These are phyloP conservation scores for Lepidurus arcticus DNA, from an alignment of 1,140 invertebrate genomes.

Conservation along the genomic window DNA sequence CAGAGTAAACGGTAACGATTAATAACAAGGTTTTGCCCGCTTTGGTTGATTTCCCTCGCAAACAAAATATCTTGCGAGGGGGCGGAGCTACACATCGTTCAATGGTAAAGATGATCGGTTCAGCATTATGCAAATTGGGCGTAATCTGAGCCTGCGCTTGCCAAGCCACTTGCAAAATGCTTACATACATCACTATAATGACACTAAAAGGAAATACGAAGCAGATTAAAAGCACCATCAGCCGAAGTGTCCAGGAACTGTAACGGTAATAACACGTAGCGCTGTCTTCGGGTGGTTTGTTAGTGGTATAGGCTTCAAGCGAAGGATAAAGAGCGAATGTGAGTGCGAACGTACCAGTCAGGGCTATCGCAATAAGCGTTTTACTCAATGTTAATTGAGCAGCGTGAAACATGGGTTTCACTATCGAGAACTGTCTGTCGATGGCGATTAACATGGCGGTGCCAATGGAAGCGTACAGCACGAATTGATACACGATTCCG, in stretches of 20 bases:
- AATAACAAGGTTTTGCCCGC: conserved; percentile 28
- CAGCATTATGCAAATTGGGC: background rate
- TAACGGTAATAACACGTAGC: background rate
- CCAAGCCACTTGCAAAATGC: conserved; percentile 31
- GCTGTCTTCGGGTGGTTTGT: background rate
- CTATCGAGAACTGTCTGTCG: conserved; percentile 26
- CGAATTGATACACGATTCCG: conserved; percentile 23
- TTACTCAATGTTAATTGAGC: conserved; percentile 5
- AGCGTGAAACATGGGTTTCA: conserved; percentile 24
- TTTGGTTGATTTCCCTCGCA: conserved; percentile 29
- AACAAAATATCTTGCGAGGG: background rate
- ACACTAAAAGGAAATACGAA: conserved; percentile 24
- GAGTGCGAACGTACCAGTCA: background rate
- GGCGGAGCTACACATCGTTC: background rate
- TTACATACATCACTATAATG: conserved; percentile 26
- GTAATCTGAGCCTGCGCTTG: conserved; percentile 21
- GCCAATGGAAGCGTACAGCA: conserved; percentile 26
- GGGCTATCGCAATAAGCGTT: background rate
- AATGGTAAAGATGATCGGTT: conserved; percentile 23
- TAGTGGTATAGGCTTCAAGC: background rate
- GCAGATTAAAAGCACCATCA: background rate
- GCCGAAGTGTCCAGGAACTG: background rate
- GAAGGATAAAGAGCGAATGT: conserved; percentile 22
- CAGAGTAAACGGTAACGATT: conserved; percentile 23
- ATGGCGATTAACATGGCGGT: conserved; percentile 26